Evolutionary conservation across 2,888 invertebrate genomes (phyloP), one percentile per base, ranked within the genome.

Genomic region (Meteorus cinctellus): DNA sequence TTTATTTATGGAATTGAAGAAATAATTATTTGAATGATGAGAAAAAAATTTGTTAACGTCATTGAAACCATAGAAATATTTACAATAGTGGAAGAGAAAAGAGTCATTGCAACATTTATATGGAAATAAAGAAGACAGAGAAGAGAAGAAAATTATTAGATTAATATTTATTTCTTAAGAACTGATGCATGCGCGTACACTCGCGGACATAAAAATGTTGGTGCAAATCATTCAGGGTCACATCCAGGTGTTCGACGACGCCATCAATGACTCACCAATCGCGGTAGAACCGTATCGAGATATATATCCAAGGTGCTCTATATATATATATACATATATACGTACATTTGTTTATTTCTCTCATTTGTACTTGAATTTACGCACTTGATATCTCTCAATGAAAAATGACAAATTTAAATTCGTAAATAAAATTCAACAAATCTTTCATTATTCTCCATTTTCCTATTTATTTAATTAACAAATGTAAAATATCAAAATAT

Each of bases 181-280:
- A 24, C n/a, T n/a, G 5, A 75, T 63, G 72, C 66, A 48, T 63
- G 67, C 45, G 62, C 45, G 63, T 72, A 69, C 36, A 76, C 27
- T 71, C 65, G 63, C 12, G 63, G 63, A 70, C 70, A 71, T 51
- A 70, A 62, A 62, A 70, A 55, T 74, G 72, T 75, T 74, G 70
- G 74, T 76, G 69, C 78, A 72, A 79, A 77, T 78, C 76, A 80
- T 77, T 72, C 78, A 81, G 81, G 81, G 81, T 81, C 81, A 80
- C 67, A 74, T 80, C 78, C 80, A 81, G 80, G 78, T 81, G 79
- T 78, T 60, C 78, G 75, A 74, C 77, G 78, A 71, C 76, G 65
- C 31, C 45, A 68, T 73, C 74, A 29, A 74, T 74, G 19, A 76
- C 71, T 76, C 77, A 74, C 76, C 74, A 77, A 74, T 77, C 78